Percentiles rank a stretch among this genome's conserved stretches.
Conservation (phyloP, 30 jellyfish, hydroid and myxozoan genomes). For the Cassiopea xamachana region DNA sequence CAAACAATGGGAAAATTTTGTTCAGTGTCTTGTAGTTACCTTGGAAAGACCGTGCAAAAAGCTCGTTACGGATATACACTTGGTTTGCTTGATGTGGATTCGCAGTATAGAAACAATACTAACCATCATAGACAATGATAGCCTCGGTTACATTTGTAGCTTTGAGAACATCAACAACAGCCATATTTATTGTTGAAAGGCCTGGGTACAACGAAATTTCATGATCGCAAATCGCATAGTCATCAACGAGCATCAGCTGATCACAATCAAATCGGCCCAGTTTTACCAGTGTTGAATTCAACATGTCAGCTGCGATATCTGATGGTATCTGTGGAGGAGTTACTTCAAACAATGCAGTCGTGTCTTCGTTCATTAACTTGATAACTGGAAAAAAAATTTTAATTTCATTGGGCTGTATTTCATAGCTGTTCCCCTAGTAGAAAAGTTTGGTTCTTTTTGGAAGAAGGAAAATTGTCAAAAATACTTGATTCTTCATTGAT, state of each 20-base stretch:
- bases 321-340: slow-evolving; percentile 63
- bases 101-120: not conserved
- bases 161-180: slow-evolving; percentile 20
- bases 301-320: slow-evolving; percentile 56
- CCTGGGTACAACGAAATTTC: slow-evolving; percentile 27
- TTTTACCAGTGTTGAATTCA: slow-evolving; percentile 44
- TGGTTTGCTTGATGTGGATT: too few species aligned
- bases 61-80: too few species aligned
- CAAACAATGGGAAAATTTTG: too few species aligned
- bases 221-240: slow-evolving; percentile 52
- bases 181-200: slow-evolving; percentile 37
- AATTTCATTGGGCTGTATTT: too few species aligned
- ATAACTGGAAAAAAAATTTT: slow-evolving; percentile 2
- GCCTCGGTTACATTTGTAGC: slow-evolving; percentile 29
- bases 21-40: too few species aligned
- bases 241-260: slow-evolving; percentile 29
- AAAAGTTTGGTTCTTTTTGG: too few species aligned
- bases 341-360: slow-evolving; percentile 35
- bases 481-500: too few species aligned
- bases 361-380: slow-evolving; percentile 32
- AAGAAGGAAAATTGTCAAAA: too few species aligned
- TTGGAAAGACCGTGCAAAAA: too few species aligned
- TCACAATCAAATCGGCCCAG: slow-evolving; percentile 52
- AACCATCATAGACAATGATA: slow-evolving; percentile 58
- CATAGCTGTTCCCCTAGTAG: too few species aligned